Base-by-base conservation (phyloP, 2,888 invertebrate genomes). In the Cephus runcator region DNA sequence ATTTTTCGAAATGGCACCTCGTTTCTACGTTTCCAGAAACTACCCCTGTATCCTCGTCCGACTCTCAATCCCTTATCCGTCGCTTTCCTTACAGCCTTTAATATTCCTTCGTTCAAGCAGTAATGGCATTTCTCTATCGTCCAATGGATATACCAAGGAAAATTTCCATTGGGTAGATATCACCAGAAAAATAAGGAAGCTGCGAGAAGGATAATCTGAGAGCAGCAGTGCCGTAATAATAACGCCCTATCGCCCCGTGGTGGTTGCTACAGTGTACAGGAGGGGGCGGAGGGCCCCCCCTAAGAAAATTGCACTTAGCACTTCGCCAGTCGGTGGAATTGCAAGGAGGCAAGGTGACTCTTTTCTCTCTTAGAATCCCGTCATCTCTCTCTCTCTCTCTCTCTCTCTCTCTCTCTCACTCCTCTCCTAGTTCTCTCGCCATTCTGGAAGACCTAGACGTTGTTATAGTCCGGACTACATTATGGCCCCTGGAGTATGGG, bases 381-480 rank as follows among this genome's bases (percentile, higher is more conserved):
- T 31, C 69, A 30, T 33, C 30, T 30, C 69, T 69, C 69, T 33
- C 12, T 31, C 69, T 35, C 34, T 30, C 69, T 31, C 11, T n/a
- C 69, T 69, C 69, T 31, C 11, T 31, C 69, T 4, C 34, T 6
- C 6, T 34, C 34, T 34, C 34, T 9, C 34, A 33, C 30, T 69
- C 69, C 69, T 69, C 69, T 30, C 69, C 30, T 40, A 69, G 69
- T 33, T 69, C 40, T 40, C 15, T 40, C 40, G 40, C 40, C 40
- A 40, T 40, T 40, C 40, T 40, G 40, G 40, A 40, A 40, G 40
- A 69, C 31, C 69, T 69, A 69, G 69, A 69, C 69, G 69, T 69
- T 69, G 69, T 69, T 69, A 69, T 69, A 69, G 69, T 69, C 33
- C 69, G 69, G 69, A 30, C 69, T 69, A 69, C 69, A 69, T 69